Conservation (phyloP, 2,888 invertebrate species). For the Polydrusus cervinus region DNA sequence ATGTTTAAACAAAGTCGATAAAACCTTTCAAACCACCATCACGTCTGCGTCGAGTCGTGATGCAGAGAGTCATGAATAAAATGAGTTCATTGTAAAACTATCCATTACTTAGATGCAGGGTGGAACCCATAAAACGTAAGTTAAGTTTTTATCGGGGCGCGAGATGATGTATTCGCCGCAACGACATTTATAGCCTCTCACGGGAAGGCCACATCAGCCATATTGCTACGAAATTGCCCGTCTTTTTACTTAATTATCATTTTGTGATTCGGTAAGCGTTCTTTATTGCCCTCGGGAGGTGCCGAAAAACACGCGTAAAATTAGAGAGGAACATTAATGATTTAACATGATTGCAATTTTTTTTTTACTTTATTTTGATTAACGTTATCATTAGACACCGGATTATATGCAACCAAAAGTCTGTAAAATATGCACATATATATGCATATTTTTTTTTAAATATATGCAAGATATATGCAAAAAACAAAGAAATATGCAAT, state of each 20-base stretch:
- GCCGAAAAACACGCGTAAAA: background rate
- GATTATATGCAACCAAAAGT: no score
- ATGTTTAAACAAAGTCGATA: background rate
- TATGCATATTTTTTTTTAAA: no score
- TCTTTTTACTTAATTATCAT: conserved; percentile 35
- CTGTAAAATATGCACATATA: no score
- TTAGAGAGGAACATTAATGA: background rate
- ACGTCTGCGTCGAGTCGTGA: background rate
- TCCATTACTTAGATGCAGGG: conserved; percentile 61
- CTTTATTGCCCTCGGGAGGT: conserved; percentile 24
- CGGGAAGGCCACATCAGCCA: conserved; percentile 34
- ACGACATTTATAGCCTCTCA: conserved; percentile 58
- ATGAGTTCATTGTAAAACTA: conserved; percentile 22
- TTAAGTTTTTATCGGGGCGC: conserved; percentile 65
- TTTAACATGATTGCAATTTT: no score
- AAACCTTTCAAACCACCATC: background rate
- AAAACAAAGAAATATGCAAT: no score
- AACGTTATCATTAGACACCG: no score
- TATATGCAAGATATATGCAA: no score
- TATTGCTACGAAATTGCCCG: conserved; percentile 27
- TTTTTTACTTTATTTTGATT: no score
- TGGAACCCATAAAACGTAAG: conserved; percentile 64
- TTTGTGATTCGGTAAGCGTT: conserved; percentile 26
- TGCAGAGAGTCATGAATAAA: conserved; percentile 18
- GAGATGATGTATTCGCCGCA: conserved; percentile 63